A percentile compares a stretch with the other conserved stretches of the same genome.
These are phyloP conservation scores for Pagrus major DNA, from an alignment of 2,113 vertebrate species.

Conservation along the genomic window DNA sequence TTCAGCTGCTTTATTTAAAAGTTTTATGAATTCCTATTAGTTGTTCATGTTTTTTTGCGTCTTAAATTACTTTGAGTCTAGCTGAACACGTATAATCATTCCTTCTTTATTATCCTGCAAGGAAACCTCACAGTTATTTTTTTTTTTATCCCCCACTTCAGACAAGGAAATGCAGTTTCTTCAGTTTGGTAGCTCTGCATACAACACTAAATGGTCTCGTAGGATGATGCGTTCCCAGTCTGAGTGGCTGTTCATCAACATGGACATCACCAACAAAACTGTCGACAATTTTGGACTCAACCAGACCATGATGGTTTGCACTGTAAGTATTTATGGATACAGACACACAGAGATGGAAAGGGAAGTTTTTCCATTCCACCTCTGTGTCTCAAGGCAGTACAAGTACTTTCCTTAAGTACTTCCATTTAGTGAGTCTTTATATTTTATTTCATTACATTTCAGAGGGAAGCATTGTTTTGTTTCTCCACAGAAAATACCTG, in stretches of 20 bases:
- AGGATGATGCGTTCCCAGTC: conserved; percentile 60
- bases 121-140: not conserved
- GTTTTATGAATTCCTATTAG: no score
- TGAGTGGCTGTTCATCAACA: conserved; percentile 72
- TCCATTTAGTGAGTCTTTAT: no score
- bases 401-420: no score
- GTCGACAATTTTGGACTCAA: rapidly evolving
- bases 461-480: no score
- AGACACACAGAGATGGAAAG: not conserved
- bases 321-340: conserved; percentile 34
- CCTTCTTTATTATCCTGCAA: not conserved
- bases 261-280: conserved; percentile 26
- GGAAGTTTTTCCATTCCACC: no score
- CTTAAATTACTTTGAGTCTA: no score
- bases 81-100: not conserved
- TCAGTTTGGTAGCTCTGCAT: not conserved
- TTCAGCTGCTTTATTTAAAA: not conserved
- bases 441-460: no score
- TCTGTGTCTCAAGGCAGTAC: no score
- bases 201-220: conserved; percentile 11
- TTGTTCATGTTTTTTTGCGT: no score
- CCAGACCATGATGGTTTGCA: conserved; percentile 25
- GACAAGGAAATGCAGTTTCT: conserved; percentile 27
- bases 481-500: no score
- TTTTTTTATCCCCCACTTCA: conserved; percentile 12